A percentile compares a stretch with the other conserved stretches of the same genome.
Evolutionary conservation across 2,797 vertebrate genomes (phyloP).

Genomic region (Acanthopagrus latus): DNA sequence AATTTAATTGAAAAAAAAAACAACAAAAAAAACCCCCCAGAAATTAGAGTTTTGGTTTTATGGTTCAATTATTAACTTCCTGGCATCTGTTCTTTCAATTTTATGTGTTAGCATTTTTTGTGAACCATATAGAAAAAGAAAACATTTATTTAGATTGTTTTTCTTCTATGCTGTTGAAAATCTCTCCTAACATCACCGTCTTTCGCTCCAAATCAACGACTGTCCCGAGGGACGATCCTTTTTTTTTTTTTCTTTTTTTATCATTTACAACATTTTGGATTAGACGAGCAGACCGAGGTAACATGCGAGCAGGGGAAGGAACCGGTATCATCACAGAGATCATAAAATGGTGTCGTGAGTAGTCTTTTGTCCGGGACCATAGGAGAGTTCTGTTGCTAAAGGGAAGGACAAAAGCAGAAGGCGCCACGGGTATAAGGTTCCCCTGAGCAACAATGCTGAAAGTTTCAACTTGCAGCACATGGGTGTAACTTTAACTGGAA

Average conservation of each 20-base stretch:
- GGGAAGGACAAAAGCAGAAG: constrained; percentile 86
- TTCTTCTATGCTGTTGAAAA: constrained; percentile 46
- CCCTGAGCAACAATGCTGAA: constrained; percentile 85
- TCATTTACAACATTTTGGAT: constrained; percentile 67
- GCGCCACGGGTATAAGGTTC: constrained; percentile 88
- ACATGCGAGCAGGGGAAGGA: constrained; percentile 71
- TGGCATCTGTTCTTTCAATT: constrained; percentile 55
- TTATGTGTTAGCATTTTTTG: constrained; percentile 31
- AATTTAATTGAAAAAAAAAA: constrained; percentile 58
- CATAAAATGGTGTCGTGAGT: constrained; percentile 86
- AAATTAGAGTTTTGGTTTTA: constrained; percentile 66
- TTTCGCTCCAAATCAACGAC: constrained; percentile 67
- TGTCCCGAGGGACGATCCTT: constrained; percentile 53
- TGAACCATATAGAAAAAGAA: constrained; percentile 47
- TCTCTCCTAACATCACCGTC: constrained; percentile 52
- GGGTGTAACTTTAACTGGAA: constrained; percentile 88
- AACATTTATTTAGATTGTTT: constrained; percentile 61
- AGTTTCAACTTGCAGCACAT: constrained; percentile 88
- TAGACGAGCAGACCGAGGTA: constrained; percentile 68
- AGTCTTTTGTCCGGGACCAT: constrained; percentile 86
- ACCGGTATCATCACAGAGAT: constrained; percentile 84
- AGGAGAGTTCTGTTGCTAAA: constrained; percentile 87
- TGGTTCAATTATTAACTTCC: constrained; percentile 65
- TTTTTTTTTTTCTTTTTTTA: constrained; percentile 50
- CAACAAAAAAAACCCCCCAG: constrained; percentile 18